phyloP scores from a whole-genome alignment of 2,888 invertebrate species.

The Unio pictorum region DNA sequence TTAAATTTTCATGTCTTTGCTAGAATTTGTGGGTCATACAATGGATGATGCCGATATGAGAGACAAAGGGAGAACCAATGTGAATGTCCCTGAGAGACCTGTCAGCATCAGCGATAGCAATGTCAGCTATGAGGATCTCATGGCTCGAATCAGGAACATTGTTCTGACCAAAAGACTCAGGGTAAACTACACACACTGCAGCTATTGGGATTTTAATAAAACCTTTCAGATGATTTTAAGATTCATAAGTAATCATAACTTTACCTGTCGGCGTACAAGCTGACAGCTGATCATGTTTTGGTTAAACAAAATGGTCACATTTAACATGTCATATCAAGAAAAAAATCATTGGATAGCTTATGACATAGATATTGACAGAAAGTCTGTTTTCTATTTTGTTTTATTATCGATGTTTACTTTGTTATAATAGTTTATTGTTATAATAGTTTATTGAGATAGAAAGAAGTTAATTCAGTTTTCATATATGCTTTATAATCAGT shows the following conservation, averaged over 20 bases:
- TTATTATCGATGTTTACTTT: no score
- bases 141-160: slow-evolving; percentile 69
- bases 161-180: slow-evolving; percentile 67
- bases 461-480: no score
- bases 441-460: no score
- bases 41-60: slow-evolving; percentile 54
- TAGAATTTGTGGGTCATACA: slow-evolving; percentile 66
- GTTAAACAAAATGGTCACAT: no score
- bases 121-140: slow-evolving; percentile 65
- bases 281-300: neutral
- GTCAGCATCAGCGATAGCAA: slow-evolving; percentile 42
- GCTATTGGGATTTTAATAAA: no score
- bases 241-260: neutral
- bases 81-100: slow-evolving; percentile 30
- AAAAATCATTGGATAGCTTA: no score
- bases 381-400: no score
- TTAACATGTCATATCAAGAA: no score
- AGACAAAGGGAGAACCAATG: slow-evolving; percentile 45
- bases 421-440: no score
- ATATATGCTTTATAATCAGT: no score
- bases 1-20: neutral
- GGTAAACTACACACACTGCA: slow-evolving; percentile 40
- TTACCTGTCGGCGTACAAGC: neutral
- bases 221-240: neutral
- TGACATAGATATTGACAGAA: no score